These are phyloP conservation scores for Sinentomon sp. DNA, from an alignment of 2,888 invertebrate genomes.

Conservation along the genomic window DNA sequence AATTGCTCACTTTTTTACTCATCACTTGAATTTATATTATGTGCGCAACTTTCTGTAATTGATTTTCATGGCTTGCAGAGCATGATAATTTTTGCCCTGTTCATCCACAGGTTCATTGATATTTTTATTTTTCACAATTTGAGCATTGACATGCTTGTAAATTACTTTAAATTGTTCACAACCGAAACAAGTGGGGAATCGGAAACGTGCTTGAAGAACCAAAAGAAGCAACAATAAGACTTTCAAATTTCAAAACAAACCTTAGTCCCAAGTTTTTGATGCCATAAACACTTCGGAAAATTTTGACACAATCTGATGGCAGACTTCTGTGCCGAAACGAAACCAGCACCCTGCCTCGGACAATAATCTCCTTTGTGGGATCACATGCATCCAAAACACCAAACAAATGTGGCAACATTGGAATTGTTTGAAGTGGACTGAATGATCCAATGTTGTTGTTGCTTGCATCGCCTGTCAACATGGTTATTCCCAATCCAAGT, in stretches of 20 bases:
- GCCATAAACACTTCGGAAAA: slow-evolving; percentile 59
- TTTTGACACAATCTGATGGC: slow-evolving; percentile 90
- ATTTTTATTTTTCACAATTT: no score
- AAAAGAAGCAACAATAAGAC: slow-evolving; percentile 4
- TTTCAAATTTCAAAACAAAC: slow-evolving; percentile 21
- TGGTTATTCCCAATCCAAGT: slow-evolving; percentile 68
- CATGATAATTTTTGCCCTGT: no score
- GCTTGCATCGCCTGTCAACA: slow-evolving; percentile 78
- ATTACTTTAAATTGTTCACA: no score
- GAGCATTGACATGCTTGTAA: no score
- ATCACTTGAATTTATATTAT: no score
- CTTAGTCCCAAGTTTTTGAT: slow-evolving; percentile 66
- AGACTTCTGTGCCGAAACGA: slow-evolving; percentile 93
- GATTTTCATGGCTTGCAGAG: no score
- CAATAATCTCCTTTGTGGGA: slow-evolving; percentile 61
- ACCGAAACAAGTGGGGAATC: no score
- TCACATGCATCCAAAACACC: slow-evolving; percentile 91
- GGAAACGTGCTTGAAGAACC: no score
- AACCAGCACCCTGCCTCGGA: slow-evolving; percentile 66
- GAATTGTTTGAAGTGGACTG: slow-evolving; percentile 46
- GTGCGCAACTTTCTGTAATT: no score
- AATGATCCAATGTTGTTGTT: slow-evolving; percentile 70
- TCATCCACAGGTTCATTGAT: no score
- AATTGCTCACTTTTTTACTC: no score
- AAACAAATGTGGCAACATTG: slow-evolving; percentile 58